These are phyloP conservation scores for Danio albolineatus DNA, from an alignment of 2,797 vertebrate genomes.

Conservation along the genomic window DNA sequence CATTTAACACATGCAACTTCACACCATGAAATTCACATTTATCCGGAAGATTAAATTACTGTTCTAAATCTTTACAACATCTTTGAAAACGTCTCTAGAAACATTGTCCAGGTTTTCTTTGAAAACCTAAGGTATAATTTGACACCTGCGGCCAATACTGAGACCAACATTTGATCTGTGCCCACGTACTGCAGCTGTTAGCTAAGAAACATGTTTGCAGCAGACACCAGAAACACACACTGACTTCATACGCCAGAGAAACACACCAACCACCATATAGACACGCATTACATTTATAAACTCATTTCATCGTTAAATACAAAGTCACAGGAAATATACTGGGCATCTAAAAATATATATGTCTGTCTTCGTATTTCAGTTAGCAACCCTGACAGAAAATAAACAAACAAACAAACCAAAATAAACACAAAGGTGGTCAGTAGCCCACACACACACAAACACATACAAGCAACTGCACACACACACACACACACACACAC, in stretches of 20 bases:
- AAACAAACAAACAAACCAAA: constrained; percentile 53
- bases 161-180: constrained; percentile 15
- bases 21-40: constrained; percentile 66
- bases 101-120: constrained; percentile 58
- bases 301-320: background rate
- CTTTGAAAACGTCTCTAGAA: constrained; percentile 46
- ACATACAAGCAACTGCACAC: constrained; percentile 27
- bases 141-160: constrained; percentile 44
- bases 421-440: constrained; percentile 47
- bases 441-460: constrained; percentile 39
- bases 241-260: background rate
- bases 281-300: background rate
- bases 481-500: constrained; percentile 43
- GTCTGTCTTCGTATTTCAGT: constrained; percentile 23
- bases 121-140: constrained; percentile 49
- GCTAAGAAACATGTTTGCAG: constrained; percentile 19
- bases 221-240: constrained; percentile 14
- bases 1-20: constrained; percentile 38
- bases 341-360: background rate
- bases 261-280: background rate
- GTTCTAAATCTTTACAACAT: constrained; percentile 66
- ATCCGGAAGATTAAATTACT: constrained; percentile 64
- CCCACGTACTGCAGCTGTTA: constrained; percentile 41
- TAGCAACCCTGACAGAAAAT: constrained; percentile 35
- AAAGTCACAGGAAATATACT: background rate